Evolutionary conservation across 1,140 invertebrate species (phyloP), one percentile per base, ranked within the genome.

Genomic region (Ceratitis capitata): DNA sequence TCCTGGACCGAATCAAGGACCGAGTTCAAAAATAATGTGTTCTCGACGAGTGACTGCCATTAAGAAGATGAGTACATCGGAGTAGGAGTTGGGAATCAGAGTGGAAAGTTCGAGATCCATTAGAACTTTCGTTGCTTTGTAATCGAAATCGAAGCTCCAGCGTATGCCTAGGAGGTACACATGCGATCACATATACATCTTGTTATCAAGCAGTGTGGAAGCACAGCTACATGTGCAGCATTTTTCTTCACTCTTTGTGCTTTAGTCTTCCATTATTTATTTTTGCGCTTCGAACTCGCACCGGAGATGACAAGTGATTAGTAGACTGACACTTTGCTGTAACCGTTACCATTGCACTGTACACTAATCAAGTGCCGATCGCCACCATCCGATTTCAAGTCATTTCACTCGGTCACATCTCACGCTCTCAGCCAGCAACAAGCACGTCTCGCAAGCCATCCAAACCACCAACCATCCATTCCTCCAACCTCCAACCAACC

Each of bases 281-380:
- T 42, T 78, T 45, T 45, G 0, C 3, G n/a, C 39, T 78, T 78
- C 39, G 69, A 78, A 78, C 45, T 78, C 69, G 39, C 69, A 78
- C 69, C 69, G 45, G 69, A 45, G 69, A 78, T 78, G 69, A 78
- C 69, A 78, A 42, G 69, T 42, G 69, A 78, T 78, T 78, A 78
- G 69, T 78, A 45, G 69, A 78, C n/a, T n/a, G n/a, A n/a, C 69
- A 45, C n/a, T 56, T 56, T 78, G 69, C 69, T 45, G 69, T 78
- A 78, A 78, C 69, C 45, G 35, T 78, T 78, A 78, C 69, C 69
- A 78, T 78, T 78, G 26, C 9, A 78, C 26, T 39, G 39, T n/a
- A n/a, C 19, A n/a, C 69, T 23, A 39, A 78, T 78, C 69, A 78
- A 45, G 69, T 26, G 69, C 69, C 69, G 69, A 78, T 78, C 69